A percentile compares a stretch with the other conserved stretches of the same genome.
phyloP scores from a whole-genome alignment of 2,797 vertebrate genomes.

The Centropyge bicolor region DNA sequence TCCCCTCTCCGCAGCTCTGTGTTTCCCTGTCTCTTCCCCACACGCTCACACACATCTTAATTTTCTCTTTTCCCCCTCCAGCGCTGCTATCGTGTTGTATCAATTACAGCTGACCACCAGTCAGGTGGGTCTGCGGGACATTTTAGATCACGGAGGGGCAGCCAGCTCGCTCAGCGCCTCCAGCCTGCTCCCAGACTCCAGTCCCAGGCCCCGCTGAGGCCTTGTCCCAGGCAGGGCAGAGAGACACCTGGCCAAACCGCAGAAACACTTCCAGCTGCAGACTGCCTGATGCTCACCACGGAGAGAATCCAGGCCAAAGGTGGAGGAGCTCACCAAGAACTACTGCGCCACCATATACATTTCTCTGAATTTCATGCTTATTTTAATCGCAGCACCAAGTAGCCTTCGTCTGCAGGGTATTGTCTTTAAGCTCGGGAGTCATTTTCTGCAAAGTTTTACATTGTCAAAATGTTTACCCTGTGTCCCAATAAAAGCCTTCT shows the following conservation, averaged over 20 bases:
- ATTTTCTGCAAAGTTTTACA: conserved; percentile 19
- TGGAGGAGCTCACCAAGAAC: conserved; percentile 73
- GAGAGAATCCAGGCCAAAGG: conserved; percentile 86
- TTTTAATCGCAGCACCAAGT: conserved; percentile 42
- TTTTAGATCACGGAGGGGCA: conserved; percentile 77
- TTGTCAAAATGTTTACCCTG: conserved; percentile 39
- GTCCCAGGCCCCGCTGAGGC: conserved; percentile 78
- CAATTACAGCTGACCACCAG: conserved; percentile 81
- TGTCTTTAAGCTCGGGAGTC: conserved; percentile 1
- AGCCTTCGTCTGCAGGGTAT: conserved; percentile 7
- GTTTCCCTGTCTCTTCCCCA: conserved; percentile 64
- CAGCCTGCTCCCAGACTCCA: conserved; percentile 72
- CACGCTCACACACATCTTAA: conserved; percentile 77
- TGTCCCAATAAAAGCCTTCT: conserved; percentile 42
- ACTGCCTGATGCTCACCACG: conserved; percentile 81
- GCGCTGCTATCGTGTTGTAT: conserved; percentile 74
- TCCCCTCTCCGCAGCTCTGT: conserved; percentile 37
- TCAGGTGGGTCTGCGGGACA: conserved; percentile 82
- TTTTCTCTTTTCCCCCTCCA: conserved; percentile 71
- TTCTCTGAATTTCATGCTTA: conserved; percentile 57
- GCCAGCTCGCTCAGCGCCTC: conserved; percentile 71
- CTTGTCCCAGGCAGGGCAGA: conserved; percentile 77
- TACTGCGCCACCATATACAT: conserved; percentile 51
- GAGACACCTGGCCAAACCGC: conserved; percentile 86
- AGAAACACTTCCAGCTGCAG: conserved; percentile 86